Percentiles rank a stretch among this genome's conserved stretches.
These are phyloP conservation scores for Trematomus loennbergii DNA, from an alignment of 2,113 vertebrate genomes.

Conservation along the genomic window DNA sequence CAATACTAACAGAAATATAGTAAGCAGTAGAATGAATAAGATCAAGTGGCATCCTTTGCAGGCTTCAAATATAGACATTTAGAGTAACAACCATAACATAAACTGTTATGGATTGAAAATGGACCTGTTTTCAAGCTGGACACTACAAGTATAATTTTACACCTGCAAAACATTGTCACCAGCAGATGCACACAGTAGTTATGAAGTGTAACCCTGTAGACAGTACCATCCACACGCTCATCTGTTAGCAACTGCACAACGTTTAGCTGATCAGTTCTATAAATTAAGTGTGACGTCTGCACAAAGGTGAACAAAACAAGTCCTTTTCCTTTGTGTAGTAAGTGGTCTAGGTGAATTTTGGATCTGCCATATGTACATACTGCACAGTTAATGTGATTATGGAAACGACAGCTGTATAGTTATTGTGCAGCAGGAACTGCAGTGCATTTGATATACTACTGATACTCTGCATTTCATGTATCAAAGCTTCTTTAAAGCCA, in stretches of 20 bases:
- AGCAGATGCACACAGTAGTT: slow-evolving; percentile 71
- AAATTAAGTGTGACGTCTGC: slow-evolving; percentile 47
- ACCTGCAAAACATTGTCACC: slow-evolving; percentile 69
- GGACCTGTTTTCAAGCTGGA: slow-evolving; percentile 33
- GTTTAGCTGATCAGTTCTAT: slow-evolving; percentile 53
- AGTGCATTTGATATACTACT: slow-evolving; percentile 22
- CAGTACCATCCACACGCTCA: slow-evolving; percentile 27
- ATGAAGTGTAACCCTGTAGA: slow-evolving; percentile 31
- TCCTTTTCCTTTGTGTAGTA: slow-evolving; percentile 48
- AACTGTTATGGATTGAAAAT: slow-evolving; percentile 12
- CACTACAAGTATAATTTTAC: slow-evolving; percentile 39
- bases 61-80: slow-evolving; percentile 27
- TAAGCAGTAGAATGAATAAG: slow-evolving; percentile 23
- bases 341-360: slow-evolving; percentile 48
- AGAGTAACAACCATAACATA: not conserved
- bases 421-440: slow-evolving; percentile 55
- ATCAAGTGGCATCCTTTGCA: slow-evolving; percentile 31
- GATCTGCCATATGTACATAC: slow-evolving; percentile 62
- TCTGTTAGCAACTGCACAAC: slow-evolving; percentile 53
- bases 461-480: slow-evolving; percentile 44
- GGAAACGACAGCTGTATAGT: slow-evolving; percentile 58
- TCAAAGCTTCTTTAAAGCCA: slow-evolving; percentile 66
- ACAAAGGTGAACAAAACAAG: slow-evolving; percentile 57
- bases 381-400: slow-evolving; percentile 52
- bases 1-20: slow-evolving; percentile 57